Evolutionary conservation across 2,113 vertebrate genomes (phyloP).

Genomic region (Corvus moneduloides): DNA sequence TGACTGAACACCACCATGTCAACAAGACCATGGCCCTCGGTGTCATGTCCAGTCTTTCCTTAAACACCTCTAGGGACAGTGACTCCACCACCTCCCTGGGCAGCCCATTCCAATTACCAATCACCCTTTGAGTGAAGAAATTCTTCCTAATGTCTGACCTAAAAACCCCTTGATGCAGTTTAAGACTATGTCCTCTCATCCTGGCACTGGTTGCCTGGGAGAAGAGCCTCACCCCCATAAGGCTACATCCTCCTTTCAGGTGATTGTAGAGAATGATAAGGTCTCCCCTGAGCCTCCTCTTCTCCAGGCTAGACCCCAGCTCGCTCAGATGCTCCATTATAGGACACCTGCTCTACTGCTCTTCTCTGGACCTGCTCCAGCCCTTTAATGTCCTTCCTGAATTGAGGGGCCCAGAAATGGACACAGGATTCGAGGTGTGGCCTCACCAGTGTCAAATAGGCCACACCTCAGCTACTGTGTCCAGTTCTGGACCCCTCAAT

Average conservation of each 20-base stretch:
- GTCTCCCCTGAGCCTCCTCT: too few species aligned
- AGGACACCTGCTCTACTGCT: not conserved
- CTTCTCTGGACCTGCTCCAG: not conserved
- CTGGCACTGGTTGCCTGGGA: not conserved
- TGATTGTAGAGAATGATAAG: fast-evolving
- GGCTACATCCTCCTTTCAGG: too few species aligned
- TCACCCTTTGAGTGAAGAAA: not conserved
- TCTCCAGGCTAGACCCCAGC: not conserved
- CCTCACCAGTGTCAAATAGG: not conserved
- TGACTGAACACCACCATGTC: not conserved
- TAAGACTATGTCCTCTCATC: not conserved
- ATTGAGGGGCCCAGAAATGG: not conserved
- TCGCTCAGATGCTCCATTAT: fast-evolving
- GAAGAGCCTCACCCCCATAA: not conserved
- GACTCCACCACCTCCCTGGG: not conserved
- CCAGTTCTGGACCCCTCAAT: not conserved
- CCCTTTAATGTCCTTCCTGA: not conserved
- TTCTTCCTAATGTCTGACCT: not conserved
- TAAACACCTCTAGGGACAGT: not conserved
- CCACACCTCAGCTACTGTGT: not conserved
- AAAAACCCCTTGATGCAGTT: not conserved
- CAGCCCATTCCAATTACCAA: not conserved
- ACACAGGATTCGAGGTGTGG: not conserved
- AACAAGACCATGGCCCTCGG: not conserved
- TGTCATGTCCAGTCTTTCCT: not conserved